These are phyloP conservation scores for Hucho hucho DNA, from an alignment of 2,113 vertebrate genomes.

Conservation along the genomic window DNA sequence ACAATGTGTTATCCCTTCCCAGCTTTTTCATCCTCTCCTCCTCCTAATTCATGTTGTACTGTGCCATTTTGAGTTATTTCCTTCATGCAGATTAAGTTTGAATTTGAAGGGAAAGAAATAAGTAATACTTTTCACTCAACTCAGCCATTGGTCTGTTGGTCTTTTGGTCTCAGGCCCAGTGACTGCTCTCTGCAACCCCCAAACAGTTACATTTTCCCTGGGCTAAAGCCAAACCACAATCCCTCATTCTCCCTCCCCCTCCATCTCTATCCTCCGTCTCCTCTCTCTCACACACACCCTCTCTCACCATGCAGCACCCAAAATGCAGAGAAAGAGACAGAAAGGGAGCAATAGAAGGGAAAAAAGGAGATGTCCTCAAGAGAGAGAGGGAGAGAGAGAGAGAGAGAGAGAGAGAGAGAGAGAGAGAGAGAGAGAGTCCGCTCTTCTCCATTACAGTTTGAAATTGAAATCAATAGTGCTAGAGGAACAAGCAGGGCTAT, in stretches of 20 bases:
- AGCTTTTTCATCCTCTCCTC: too few species aligned
- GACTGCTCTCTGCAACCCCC: not conserved
- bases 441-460: slow-evolving; percentile 80
- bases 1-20: too few species aligned
- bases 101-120: too few species aligned
- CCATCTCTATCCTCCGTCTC: not conserved
- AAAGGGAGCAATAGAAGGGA: not conserved
- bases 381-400: not conserved
- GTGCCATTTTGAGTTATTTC: too few species aligned
- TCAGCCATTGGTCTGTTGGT: too few species aligned
- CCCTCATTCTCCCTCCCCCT: slow-evolving; percentile 4
- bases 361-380: too few species aligned
- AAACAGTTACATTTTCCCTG: not conserved
- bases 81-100: too few species aligned
- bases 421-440: slow-evolving; percentile 41
- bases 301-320: not conserved
- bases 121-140: too few species aligned
- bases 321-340: too few species aligned
- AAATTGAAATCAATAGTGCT: slow-evolving; percentile 81
- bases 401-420: not conserved
- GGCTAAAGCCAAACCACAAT: not conserved
- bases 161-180: not conserved
- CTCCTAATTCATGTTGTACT: too few species aligned
- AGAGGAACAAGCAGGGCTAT: slow-evolving; percentile 67
- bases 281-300: not conserved